Conservation (phyloP, 2,797 vertebrate species). For the Coreius guichenoti region DNA sequence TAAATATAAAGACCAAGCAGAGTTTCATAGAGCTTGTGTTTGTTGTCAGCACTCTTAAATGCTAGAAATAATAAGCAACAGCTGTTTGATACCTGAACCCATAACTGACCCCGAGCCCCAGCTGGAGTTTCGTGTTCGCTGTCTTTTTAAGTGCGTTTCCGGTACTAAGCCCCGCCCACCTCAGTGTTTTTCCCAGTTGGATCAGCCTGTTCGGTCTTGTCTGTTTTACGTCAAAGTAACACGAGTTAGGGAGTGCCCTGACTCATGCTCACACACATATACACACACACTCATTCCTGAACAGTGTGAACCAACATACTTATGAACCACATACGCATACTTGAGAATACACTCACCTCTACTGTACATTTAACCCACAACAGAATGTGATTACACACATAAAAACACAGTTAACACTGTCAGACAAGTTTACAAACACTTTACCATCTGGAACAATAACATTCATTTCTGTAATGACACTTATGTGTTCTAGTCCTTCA, state of each 20-base stretch:
- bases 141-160: conserved; percentile 70
- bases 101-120: neutral
- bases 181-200: conserved; percentile 74
- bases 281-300: conserved; percentile 70
- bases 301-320: conserved; percentile 61
- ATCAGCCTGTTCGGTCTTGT: conserved; percentile 71
- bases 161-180: conserved; percentile 70
- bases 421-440: conserved; percentile 8
- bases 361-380: conserved; percentile 9
- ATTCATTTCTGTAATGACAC: neutral
- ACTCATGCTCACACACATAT: conserved; percentile 70
- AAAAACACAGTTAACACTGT: neutral
- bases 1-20: neutral
- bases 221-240: conserved; percentile 75
- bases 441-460: neutral
- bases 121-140: conserved; percentile 1
- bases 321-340: conserved; percentile 16
- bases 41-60: neutral
- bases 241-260: conserved; percentile 74
- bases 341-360: conserved; percentile 9
- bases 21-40: neutral
- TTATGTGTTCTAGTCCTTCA: neutral
- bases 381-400: neutral
- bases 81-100: conserved; percentile 22
- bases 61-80: conserved; percentile 1